Evolutionary conservation across 2,888 invertebrate genomes (phyloP), one percentile per base, ranked within the genome.

Genomic region (Odontothrips loti): DNA sequence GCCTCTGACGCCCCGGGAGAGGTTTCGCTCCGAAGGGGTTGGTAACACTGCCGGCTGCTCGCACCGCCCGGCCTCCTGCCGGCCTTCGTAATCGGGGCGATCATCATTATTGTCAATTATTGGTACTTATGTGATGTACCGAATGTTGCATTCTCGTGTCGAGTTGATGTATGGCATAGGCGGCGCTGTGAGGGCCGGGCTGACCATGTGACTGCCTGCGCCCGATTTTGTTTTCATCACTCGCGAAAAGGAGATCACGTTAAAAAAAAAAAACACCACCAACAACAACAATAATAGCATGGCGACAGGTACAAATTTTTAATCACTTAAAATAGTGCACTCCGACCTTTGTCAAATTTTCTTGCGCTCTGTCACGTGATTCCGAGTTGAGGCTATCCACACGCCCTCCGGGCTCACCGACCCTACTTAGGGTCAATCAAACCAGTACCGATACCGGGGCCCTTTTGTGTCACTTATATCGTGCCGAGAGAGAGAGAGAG

Each of bases 91-190:
- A 75, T 75, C 58, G 68, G 68, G 23, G 23, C 68, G n/a, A 75
- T 75, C 68, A 75, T 75, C 68, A 75, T 75, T 75, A 75, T 75
- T 75, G 68, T 75, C 68, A 75, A 75, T 75, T 75, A 75, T 75
- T 75, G 68, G 68, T 75, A 27, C 68, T 75, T 75, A 75, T 75
- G 34, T 75, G 68, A 23, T 27, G 68, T 75, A 75, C 68, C 68
- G 68, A 75, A 27, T 75, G 68, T 27, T 75, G 68, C 68, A 27
- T 27, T 75, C 27, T 75, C 68, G 68, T 75, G 68, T 75, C 68
- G 68, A 75, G 11, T 75, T 75, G 68, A 27, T 75, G 68, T 27
- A 75, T 12, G 68, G 27, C 34, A 6, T 6, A 2, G 34, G 2
- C 6, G 2, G 34, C 2, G 34, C 3, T 43, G 6, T 43, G 34